phyloP scores from a whole-genome alignment of 2,113 vertebrate species.

The Pimephales promelas region DNA sequence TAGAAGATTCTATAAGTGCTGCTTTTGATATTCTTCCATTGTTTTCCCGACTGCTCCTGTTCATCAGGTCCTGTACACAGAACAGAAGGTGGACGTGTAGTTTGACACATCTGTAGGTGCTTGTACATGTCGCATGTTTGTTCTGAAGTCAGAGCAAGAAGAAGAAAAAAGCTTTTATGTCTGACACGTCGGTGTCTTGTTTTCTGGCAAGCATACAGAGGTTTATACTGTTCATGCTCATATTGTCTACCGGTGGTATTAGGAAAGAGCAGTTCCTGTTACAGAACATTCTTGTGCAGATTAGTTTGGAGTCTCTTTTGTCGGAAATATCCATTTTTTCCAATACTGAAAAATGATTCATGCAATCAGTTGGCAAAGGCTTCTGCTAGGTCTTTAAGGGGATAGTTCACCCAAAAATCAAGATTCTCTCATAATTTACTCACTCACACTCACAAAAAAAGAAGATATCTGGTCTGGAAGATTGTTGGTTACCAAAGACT shows the following conservation, averaged over 20 bases:
- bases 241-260: not conserved
- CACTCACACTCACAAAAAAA: not conserved
- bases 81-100: conserved; percentile 5
- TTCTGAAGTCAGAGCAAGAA: not conserved
- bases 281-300: conserved; percentile 16
- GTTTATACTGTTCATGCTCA: not conserved
- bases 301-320: not conserved
- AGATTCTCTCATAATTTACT: not conserved
- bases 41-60: not conserved
- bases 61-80: not conserved
- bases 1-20: no score
- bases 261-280: not conserved
- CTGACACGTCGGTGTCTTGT: not conserved
- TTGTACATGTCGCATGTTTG: conserved; percentile 1
- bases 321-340: not conserved
- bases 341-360: not conserved
- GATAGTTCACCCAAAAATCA: not conserved
- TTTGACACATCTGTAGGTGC: conserved; percentile 18
- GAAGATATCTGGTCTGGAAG: not conserved
- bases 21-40: not conserved
- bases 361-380: not conserved
- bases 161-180: conserved; percentile 18
- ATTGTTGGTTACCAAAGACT: not conserved
- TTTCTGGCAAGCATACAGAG: not conserved
- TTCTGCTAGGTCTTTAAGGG: not conserved